Evolutionary conservation across 2,888 invertebrate species (phyloP), one percentile per base, ranked within the genome.

Genomic region (Epinotia bilunana): DNA sequence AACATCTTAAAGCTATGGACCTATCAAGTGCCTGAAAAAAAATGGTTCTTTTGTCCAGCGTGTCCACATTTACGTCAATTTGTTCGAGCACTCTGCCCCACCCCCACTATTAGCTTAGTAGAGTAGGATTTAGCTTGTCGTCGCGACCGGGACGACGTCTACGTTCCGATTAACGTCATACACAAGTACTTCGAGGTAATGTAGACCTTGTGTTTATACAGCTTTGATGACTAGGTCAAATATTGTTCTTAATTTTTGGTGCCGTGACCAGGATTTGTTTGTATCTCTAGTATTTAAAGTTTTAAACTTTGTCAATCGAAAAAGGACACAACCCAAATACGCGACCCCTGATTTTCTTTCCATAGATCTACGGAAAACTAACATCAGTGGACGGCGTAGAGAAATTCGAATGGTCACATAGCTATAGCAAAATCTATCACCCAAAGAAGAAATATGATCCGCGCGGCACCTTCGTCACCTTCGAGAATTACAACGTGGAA

Each of bases 401-500:
- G 80, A 95, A 96, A 81, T 99, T 99, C 87, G 97, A 98, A 87
- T 99, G 99, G 98, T 97, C 97, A 13, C 99, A 99, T 91, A 98
- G 98, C 86, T 98, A 98, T 88, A 97, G 98, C 28, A 98, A 97
- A 90, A 96, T 99, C 9, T 98, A 98, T 87, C 96, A 97, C 81
- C 98, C 98, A 0, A 97, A 97, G 87, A 96, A 96, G 53, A 97
- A 96, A 81, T 99, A 99, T 90, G 97, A 98, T 85, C 96, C 99
- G 0, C 95, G 96, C 33, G 99, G 99, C 3, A 96, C 98, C 0
- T 99, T 99, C 90, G 98, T 99, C 93, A 99, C 99, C 78, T 99
- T 99, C 91, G 99, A 98, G 86, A 98, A 99, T 88, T 99, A 99
- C 91, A 99, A 99, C 89, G 99, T 99, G 0, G 99, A 99, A 94